Base-by-base conservation (phyloP, 2,888 invertebrate genomes). In the Clanis bilineata region DNA sequence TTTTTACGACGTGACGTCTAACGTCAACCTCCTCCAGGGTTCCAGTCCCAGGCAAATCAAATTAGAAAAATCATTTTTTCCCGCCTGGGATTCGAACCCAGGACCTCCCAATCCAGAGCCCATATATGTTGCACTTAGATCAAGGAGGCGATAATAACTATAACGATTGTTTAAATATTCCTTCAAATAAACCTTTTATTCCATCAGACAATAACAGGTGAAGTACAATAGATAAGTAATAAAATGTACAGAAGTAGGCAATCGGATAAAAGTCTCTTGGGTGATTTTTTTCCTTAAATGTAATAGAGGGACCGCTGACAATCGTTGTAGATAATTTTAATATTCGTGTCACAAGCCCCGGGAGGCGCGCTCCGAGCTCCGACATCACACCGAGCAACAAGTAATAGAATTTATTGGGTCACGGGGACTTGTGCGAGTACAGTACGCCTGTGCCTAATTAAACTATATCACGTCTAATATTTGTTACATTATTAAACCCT, bases 221-320 rank as follows among this genome's bases (percentile, higher is more conserved):
- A 54, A 51, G 12, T 32, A 57, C 64, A 66, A 73, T 69, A 73
- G 73, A 73, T 70, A 72, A 75, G 72, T 74, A 76, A 82, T 77
- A 78, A 79, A 82, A 79, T 75, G 70, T 76, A 76, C 71, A 72
- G 77, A 69, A 76, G 68, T 74, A 75, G 80, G 72, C 85, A 88
- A 90, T 89, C 85, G 86, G 80, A 86, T 79, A 70, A 71, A 74
- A 72, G 73, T 90, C 91, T 86, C 90, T 58, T 58, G 91, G 84
- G 90, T 68, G 72, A 80, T 77, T 82, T 81, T 82, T 83, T 79
- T 71, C 73, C 71, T 83, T 78, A 77, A 80, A 80, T 78, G 79
- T 82, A 86, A 86, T 85, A 84, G 80, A 80, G 74, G 76, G 72
- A 67, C 69, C 66, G 73, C 72, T 68, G 70, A 74, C 74, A 81